These are phyloP conservation scores for Chrysomallon squamiferum DNA, from an alignment of 1,140 invertebrate species.

Conservation along the genomic window DNA sequence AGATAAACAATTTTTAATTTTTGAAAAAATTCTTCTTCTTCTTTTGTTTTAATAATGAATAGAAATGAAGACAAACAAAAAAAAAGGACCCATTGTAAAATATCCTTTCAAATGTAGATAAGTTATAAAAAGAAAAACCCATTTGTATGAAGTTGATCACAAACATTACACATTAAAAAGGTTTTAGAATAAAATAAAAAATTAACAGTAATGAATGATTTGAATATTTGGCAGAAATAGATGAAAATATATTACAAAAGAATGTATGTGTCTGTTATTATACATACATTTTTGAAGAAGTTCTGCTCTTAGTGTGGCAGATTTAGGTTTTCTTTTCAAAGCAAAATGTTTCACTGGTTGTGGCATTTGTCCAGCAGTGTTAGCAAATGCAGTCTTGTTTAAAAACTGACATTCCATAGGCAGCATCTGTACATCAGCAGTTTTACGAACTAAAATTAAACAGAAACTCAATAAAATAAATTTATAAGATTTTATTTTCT, in stretches of 20 bases:
- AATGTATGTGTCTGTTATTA: too few relatives aligned
- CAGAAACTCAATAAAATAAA: neutral
- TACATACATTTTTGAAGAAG: conserved; percentile 81
- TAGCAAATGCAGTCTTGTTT: conserved; percentile 89
- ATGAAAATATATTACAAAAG: too few relatives aligned
- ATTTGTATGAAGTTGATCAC: neutral
- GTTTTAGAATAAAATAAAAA: neutral
- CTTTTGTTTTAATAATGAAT: too few relatives aligned
- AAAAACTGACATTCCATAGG: conserved; percentile 96
- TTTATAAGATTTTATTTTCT: neutral
- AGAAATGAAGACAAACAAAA: too few relatives aligned
- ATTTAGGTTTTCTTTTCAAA: conserved; percentile 94
- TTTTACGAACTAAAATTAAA: conserved; percentile 70
- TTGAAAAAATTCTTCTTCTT: too few relatives aligned
- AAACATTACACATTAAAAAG: neutral
- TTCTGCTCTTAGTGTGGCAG: conserved; percentile 86
- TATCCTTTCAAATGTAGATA: too few relatives aligned
- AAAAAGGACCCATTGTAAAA: too few relatives aligned
- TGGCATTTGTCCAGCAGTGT: conserved; percentile 76
- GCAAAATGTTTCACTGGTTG: conserved; percentile 85
- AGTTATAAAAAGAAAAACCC: too few relatives aligned
- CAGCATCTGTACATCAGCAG: conserved; percentile 84
- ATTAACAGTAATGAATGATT: too few relatives aligned
- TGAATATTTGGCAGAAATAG: too few relatives aligned
- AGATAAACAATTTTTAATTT: too few relatives aligned